These are phyloP conservation scores for Chionodraco myersi DNA, from an alignment of 2,113 vertebrate genomes.

Conservation along the genomic window DNA sequence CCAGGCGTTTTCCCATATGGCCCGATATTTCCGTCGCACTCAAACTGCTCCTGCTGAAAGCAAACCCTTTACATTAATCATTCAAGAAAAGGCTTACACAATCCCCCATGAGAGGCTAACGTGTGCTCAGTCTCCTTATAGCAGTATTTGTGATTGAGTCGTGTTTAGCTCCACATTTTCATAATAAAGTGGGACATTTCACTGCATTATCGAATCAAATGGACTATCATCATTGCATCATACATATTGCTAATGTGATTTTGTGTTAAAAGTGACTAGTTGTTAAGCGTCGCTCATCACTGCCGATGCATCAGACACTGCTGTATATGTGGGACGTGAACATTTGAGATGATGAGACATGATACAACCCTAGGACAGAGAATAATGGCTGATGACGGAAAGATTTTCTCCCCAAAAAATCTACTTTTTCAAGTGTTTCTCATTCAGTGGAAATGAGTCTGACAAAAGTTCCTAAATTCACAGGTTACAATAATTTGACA, in stretches of 20 bases:
- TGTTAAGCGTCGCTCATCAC: neutral
- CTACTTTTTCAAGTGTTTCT: too few relatives aligned
- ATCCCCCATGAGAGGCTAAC: constrained; percentile 27
- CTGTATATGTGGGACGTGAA: neutral
- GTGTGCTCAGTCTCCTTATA: constrained; percentile 46
- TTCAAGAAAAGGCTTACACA: constrained; percentile 39
- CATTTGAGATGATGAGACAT: neutral
- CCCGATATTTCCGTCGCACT: constrained; percentile 50
- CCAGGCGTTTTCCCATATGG: constrained; percentile 65
- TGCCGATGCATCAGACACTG: neutral
- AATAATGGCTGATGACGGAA: neutral
- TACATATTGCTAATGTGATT: neutral
- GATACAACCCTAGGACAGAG: neutral
- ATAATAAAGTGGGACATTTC: neutral
- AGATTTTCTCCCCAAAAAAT: neutral
- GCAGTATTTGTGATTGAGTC: constrained; percentile 36
- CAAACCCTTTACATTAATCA: constrained; percentile 60
- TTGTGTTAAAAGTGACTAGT: constrained; percentile 3
- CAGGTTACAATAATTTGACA: too few relatives aligned
- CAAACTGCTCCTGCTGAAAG: constrained; percentile 44
- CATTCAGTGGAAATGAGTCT: neutral
- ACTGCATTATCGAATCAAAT: constrained; percentile 3
- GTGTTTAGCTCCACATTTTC: constrained; percentile 26
- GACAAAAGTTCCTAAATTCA: neutral
- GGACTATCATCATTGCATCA: neutral